Evolutionary conservation across 2,113 vertebrate species (phyloP), one percentile per base, ranked within the genome.

Genomic region (Scophthalmus maximus): DNA sequence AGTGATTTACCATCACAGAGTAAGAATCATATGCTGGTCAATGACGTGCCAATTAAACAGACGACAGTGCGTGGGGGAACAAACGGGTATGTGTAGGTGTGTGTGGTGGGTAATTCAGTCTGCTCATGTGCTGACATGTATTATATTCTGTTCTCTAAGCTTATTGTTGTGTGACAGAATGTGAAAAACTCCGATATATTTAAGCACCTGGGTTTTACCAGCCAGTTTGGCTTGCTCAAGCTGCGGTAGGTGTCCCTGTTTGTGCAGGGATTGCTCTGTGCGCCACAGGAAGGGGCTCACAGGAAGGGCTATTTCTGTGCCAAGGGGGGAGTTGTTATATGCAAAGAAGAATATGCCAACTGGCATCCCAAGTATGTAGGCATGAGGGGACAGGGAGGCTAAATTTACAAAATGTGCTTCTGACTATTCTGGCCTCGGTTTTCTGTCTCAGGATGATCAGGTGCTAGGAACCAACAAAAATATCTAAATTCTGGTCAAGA

Each of bases 231-330:
- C 68, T 67, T 36, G n/a, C 42, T 76, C 66, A 68, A 79, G 56
- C 57, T 56, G 65, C 53, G 34, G 30, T 34, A 36, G 68, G 44
- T 79, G 70, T 60, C 69, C n/a, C 26, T 83, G 63, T 83, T 90
- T 80, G 72, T 58, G 53, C 29, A 73, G 46, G 63, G 64, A 64
- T 68, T 42, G 38, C 57, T 78, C 22, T 10, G 67, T 29, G 53
- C 1, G 4, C 65, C 50, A 32, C 68, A 46, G 42, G 40, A 78
- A 30, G 14, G 76, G 60, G 68, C 26, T 8, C 26, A 32, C 10
- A 22, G 69, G 59, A 67, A 60, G 56, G 70, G 79, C 81, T 92
- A 92, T 92, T 89, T 91, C 69, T 49, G 84, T 81, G 81, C 71
- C 64, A 77, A 63, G 56, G 68, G 80, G 76, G 73, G 70, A 78